Percentiles rank a stretch among this genome's conserved stretches.
Conservation (phyloP, 2,113 vertebrate genomes). For the Pandion haliaetus region DNA sequence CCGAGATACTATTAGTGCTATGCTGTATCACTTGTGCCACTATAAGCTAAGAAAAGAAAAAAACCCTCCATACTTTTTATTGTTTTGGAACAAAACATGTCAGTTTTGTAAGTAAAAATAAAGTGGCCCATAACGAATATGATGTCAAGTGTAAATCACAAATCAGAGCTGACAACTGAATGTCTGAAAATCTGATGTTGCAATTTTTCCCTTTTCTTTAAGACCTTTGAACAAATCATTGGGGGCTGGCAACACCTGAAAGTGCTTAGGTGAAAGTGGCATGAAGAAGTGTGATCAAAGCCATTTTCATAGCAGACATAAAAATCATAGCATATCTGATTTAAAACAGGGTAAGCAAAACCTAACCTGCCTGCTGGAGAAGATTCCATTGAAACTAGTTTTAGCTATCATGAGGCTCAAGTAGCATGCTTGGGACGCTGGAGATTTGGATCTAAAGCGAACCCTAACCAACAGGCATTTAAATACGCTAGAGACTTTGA, state of each 20-base stretch:
- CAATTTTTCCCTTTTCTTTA: conserved; percentile 36
- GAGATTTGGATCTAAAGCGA: conserved; percentile 56
- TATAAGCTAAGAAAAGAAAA: not conserved
- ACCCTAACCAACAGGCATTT: conserved; percentile 44
- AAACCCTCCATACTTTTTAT: not conserved
- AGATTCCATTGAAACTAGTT: conserved; percentile 36
- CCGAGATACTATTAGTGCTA: not conserved
- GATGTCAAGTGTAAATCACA: conserved; percentile 17
- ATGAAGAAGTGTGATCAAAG: conserved; percentile 63
- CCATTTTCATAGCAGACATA: conserved; percentile 36
- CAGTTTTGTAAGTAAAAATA: conserved; percentile 1
- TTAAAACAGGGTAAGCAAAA: conserved; percentile 60
- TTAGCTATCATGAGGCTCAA: conserved; percentile 32
- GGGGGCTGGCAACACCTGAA: conserved; percentile 53
- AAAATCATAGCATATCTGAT: conserved; percentile 47
- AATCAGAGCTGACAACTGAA: conserved; percentile 46
- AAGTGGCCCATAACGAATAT: conserved; percentile 11
- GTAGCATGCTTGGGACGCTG: not conserved
- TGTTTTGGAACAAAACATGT: not conserved
- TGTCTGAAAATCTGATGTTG: conserved; percentile 42
- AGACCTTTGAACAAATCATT: conserved; percentile 54
- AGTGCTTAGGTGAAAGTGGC: conserved; percentile 54
- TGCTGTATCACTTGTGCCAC: not conserved
- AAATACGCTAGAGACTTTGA: not conserved
- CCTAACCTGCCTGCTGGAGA: conserved; percentile 31